Evolutionary conservation across 1,140 invertebrate genomes (phyloP), one percentile per base, ranked within the genome.

Genomic region (Penaeus chinensis): DNA sequence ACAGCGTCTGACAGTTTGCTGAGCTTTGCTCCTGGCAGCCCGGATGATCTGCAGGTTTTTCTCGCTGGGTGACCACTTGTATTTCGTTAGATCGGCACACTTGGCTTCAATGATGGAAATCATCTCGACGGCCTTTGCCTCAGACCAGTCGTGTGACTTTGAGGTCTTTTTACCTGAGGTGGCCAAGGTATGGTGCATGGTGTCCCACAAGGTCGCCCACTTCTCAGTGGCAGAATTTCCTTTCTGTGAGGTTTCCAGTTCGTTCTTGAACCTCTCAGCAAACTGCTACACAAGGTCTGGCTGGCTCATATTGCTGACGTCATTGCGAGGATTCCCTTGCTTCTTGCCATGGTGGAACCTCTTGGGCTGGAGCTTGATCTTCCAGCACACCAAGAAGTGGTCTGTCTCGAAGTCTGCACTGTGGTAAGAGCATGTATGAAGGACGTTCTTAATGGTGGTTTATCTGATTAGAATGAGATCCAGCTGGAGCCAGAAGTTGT

Each of bases 81-180:
- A 65, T 65, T 65, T n/a, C 16, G 63, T n/a, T 18, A 65, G 16
- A n/a, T 16, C 63, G 63, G 63, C 63, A n/a, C 63, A 65, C 63
- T 65, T 65, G 63, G 63, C 63, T 65, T 65, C 63, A 65, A 65
- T 65, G 63, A 65, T n/a, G 63, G 63, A n/a, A 65, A n/a, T 65
- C n/a, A 65, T 65, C 63, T 65, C 63, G 16, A n/a, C n/a, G 16
- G 63, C 16, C 63, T 18, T 65, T 16, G 63, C 63, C 63, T 65
- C 63, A 65, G n/a, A 18, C 63, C 63, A 65, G 63, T n/a, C 63
- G 16, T 65, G 63, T 65, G 63, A 65, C 63, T 65, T 65, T 16
- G 63, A 65, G 63, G 63, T 65, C 63, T 65, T 65, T 65, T 65
- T 65, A 16, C 63, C 63, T 18, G n/a, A 18, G 63, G 63, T 65